Percentiles rank a stretch among this genome's conserved stretches.
Conservation (phyloP, 1,140 invertebrate species). For the Leptopilina clavipes region DNA sequence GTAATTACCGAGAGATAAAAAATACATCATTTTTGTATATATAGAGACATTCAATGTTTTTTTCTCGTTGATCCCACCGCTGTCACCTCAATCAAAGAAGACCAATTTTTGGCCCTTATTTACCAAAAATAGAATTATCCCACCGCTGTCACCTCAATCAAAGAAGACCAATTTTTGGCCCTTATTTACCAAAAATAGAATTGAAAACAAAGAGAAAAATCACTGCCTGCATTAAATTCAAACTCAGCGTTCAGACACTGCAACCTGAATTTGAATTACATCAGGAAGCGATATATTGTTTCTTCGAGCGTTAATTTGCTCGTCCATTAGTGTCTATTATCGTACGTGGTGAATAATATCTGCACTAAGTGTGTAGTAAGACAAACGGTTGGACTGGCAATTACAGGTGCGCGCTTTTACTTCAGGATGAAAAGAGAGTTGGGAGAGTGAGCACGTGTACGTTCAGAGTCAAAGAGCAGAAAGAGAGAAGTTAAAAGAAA, state of each 20-base stretch:
- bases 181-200: too few species aligned
- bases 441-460: neutral
- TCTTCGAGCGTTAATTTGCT: conserved; percentile 17
- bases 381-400: conserved; percentile 23
- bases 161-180: too few species aligned
- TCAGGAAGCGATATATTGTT: conserved; percentile 1
- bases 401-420: conserved; percentile 32
- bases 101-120: too few species aligned
- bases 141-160: too few species aligned
- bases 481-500: neutral
- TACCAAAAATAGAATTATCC: too few species aligned
- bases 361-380: conserved; percentile 7
- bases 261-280: neutral
- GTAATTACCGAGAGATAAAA: too few species aligned
- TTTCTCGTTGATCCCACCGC: too few species aligned
- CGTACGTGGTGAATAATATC: conserved; percentile 32
- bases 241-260: neutral
- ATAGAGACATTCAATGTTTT: too few species aligned
- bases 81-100: too few species aligned
- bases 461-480: neutral
- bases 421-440: conserved; percentile 13
- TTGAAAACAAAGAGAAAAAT: neutral
- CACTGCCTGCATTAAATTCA: neutral
- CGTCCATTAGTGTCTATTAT: conserved; percentile 13
- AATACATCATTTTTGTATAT: too few species aligned